These are phyloP conservation scores for Oedothorax gibbosus DNA, from an alignment of 1,140 invertebrate genomes.

Conservation along the genomic window DNA sequence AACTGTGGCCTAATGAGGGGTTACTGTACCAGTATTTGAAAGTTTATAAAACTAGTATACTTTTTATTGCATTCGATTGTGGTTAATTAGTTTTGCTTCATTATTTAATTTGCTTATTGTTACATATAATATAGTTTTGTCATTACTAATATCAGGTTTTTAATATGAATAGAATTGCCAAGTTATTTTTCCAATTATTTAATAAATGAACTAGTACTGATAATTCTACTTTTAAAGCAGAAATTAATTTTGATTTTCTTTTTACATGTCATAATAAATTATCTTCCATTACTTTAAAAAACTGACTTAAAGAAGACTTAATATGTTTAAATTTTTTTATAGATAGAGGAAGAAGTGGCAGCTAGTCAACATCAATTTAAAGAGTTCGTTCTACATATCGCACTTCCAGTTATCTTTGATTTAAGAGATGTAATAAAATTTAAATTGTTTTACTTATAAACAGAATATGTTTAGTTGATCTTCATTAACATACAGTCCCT, in stretches of 20 bases:
- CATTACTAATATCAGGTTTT: no score
- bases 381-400: conserved; percentile 50
- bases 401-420: conserved; percentile 52
- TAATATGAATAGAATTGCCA: background rate
- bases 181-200: background rate
- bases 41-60: no score
- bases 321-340: background rate
- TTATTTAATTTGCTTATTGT: no score
- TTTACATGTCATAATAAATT: no score
- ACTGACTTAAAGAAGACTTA: background rate
- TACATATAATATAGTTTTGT: no score
- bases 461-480: background rate
- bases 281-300: no score
- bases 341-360: conserved; percentile 13
- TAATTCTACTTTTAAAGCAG: background rate
- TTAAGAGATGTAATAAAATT: conserved; percentile 51
- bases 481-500: background rate
- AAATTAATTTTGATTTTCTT: background rate
- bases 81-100: no score
- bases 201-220: background rate
- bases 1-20: no score
- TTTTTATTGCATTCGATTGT: no score
- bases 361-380: conserved; percentile 20
- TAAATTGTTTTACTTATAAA: background rate
- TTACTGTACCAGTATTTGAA: no score